Percentiles rank a stretch among this genome's conserved stretches.
phyloP scores from a whole-genome alignment of 1,140 invertebrate species.

The Drosophila hydei region DNA sequence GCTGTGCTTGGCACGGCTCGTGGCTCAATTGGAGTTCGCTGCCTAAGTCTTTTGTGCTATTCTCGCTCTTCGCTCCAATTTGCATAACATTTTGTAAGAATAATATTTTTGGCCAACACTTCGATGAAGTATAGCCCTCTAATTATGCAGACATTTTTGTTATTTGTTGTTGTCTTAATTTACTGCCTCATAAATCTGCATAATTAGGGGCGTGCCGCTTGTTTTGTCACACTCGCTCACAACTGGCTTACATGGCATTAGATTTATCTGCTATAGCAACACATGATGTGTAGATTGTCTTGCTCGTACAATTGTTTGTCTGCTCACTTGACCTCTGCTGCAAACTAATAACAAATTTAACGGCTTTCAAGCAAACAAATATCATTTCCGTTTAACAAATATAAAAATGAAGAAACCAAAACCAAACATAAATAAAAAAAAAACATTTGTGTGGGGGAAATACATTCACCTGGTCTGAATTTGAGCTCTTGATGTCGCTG shows the following conservation, averaged over 20 bases:
- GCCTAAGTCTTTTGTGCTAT: slow-evolving; percentile 57
- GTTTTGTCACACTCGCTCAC: slow-evolving; percentile 26
- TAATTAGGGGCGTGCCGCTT: slow-evolving; percentile 3
- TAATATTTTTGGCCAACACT: slow-evolving; percentile 49
- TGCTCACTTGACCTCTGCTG: slow-evolving; percentile 71
- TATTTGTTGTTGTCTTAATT: slow-evolving; percentile 11
- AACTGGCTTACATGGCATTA: slow-evolving; percentile 10
- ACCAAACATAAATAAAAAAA: background rate
- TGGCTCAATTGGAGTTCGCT: slow-evolving; percentile 55
- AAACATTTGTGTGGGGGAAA: slow-evolving; percentile 60
- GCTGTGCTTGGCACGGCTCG: slow-evolving; percentile 43
- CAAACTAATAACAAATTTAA: slow-evolving; percentile 67
- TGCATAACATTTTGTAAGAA: slow-evolving; percentile 59
- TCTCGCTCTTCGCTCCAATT: slow-evolving; percentile 47
- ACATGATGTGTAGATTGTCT: slow-evolving; percentile 56
- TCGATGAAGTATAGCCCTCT: slow-evolving; percentile 31
- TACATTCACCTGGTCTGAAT: slow-evolving; percentile 70
- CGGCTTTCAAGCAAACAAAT: slow-evolving; percentile 66
- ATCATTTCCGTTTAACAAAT: slow-evolving; percentile 69
- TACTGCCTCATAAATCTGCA: slow-evolving; percentile 31
- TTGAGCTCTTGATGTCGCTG: slow-evolving; percentile 52
- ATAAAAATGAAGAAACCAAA: too few species aligned
- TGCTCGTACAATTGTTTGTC: slow-evolving; percentile 57
- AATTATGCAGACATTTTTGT: slow-evolving; percentile 45
- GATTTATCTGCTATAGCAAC: slow-evolving; percentile 15